Percentiles rank a stretch among this genome's conserved stretches.
Conservation (phyloP, 37 sponge, comb jelly and placozoan genomes). For the Agelas oroides region DNA sequence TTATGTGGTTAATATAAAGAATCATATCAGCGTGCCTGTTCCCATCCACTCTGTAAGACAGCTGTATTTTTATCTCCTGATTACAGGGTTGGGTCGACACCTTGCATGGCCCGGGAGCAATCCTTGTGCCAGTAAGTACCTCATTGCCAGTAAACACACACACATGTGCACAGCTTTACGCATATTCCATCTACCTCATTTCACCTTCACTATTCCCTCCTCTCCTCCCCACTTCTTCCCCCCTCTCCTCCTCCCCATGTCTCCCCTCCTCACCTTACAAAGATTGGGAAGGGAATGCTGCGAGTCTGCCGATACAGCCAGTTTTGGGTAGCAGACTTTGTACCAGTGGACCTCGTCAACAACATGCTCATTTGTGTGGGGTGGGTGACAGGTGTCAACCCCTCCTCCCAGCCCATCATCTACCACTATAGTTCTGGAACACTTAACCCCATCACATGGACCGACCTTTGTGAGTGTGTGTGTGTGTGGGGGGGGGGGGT, state of each 20-base stretch:
- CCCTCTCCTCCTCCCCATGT: too few species aligned
- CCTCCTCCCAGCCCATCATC: slow-evolving; percentile 54
- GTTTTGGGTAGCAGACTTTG: slow-evolving; percentile 65
- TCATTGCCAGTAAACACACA: too few species aligned
- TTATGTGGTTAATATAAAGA: too few species aligned
- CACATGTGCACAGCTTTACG: too few species aligned
- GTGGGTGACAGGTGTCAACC: slow-evolving; percentile 48
- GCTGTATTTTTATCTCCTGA: too few species aligned
- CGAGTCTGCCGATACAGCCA: slow-evolving; percentile 47
- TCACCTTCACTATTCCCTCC: too few species aligned
- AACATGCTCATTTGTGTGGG: slow-evolving; percentile 79
- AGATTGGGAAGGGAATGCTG: slow-evolving; percentile 73
- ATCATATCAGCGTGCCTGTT: too few species aligned
- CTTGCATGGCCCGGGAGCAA: slow-evolving; percentile 79
- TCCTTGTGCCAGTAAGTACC: slow-evolving; percentile 82
- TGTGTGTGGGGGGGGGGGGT: slow-evolving; percentile 57
- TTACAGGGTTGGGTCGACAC: slow-evolving; percentile 90
- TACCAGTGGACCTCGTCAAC: slow-evolving; percentile 78
- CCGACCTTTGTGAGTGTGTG: slow-evolving; percentile 54
- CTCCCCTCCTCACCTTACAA: too few species aligned
- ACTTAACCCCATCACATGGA: slow-evolving; percentile 69
- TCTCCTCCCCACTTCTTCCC: too few species aligned
- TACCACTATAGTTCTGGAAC: slow-evolving; percentile 72
- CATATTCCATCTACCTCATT: too few species aligned
- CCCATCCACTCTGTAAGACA: too few species aligned